Evolutionary conservation across 2,113 vertebrate genomes (phyloP).

Genomic region (Hippocampus zosterae): DNA sequence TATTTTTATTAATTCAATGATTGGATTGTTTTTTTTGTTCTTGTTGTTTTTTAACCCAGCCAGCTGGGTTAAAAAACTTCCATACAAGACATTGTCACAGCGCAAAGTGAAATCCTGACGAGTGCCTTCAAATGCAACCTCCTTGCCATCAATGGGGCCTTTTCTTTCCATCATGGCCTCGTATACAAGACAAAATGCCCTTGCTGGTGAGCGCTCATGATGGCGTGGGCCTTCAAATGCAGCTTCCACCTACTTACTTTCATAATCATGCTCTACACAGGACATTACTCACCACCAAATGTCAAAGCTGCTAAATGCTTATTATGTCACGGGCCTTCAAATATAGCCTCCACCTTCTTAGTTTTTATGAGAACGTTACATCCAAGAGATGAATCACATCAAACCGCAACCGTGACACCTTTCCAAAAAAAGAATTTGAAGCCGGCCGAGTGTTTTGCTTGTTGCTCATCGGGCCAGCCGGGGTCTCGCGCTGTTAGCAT

Average conservation of each 20-base stretch:
- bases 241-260: not conserved
- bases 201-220: not conserved
- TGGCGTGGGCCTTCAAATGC: not conserved
- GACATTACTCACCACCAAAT: not conserved
- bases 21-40: not conserved
- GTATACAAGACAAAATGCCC: not conserved
- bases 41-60: not conserved
- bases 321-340: not conserved
- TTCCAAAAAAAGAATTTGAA: not conserved
- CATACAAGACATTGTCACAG: too few species aligned
- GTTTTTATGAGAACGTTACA: not conserved
- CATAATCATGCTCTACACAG: not conserved
- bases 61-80: not conserved
- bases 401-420: not conserved
- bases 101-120: too few species aligned
- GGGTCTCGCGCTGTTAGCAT: not conserved
- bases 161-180: too few species aligned
- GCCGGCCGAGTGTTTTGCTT: not conserved
- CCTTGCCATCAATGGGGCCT: not conserved
- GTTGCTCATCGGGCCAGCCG: not conserved
- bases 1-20: too few species aligned
- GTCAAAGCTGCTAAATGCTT: not conserved
- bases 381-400: not conserved
- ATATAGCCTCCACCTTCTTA: not conserved
- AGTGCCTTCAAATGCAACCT: too few species aligned